Percentiles rank a stretch among this genome's conserved stretches.
phyloP scores from a whole-genome alignment of 2,888 invertebrate genomes.

The Trilocha varians region DNA sequence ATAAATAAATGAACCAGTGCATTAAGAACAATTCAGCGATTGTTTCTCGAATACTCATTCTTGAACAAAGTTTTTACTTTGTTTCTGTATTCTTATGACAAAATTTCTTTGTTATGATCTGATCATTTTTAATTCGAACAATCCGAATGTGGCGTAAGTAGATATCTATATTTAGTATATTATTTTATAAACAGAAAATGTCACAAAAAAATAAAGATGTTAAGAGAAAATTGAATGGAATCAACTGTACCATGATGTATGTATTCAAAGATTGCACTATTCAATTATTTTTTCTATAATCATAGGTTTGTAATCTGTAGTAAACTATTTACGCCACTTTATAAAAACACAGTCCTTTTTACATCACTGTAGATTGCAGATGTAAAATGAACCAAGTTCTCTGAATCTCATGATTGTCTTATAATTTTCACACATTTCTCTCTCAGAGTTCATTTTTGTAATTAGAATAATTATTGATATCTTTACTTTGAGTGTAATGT shows the following conservation, averaged over 20 bases:
- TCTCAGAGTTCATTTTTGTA: constrained; percentile 9
- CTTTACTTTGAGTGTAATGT: constrained; percentile 27
- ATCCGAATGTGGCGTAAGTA: neutral
- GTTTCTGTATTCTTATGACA: constrained; percentile 3
- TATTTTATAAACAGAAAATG: too few relatives aligned
- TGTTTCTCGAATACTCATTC: neutral
- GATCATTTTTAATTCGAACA: neutral
- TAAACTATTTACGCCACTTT: too few relatives aligned
- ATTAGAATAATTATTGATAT: constrained; percentile 8
- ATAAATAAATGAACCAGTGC: neutral
- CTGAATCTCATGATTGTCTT: constrained; percentile 6
- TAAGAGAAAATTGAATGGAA: too few relatives aligned
- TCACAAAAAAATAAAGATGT: too few relatives aligned
- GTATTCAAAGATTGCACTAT: too few relatives aligned
- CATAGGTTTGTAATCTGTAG: too few relatives aligned
- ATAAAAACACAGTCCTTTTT: too few relatives aligned
- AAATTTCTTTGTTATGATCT: neutral
- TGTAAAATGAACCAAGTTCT: neutral
- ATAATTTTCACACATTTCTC: constrained; percentile 1
- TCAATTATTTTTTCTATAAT: too few relatives aligned
- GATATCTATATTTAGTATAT: too few relatives aligned
- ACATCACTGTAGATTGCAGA: neutral
- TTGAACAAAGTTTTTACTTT: constrained; percentile 6
- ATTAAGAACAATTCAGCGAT: neutral
- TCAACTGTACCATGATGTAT: too few relatives aligned